Evolutionary conservation across 1,140 invertebrate species (phyloP).

Genomic region (Brevipalpus yothersi): DNA sequence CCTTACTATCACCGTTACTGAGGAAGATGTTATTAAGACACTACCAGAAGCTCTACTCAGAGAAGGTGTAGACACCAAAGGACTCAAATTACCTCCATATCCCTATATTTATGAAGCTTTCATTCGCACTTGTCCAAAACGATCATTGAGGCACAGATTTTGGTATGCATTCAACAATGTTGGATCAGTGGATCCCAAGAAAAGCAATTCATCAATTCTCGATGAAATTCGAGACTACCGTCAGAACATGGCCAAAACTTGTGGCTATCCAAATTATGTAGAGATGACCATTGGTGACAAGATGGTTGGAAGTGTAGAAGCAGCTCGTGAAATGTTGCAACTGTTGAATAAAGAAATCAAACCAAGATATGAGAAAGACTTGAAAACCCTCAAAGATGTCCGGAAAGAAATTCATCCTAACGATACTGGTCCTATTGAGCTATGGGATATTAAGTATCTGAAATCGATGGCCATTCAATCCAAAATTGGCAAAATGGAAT

Average conservation of each 20-base stretch:
- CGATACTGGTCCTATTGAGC: neutral
- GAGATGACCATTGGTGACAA: slow-evolving; percentile 81
- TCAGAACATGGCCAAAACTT: slow-evolving; percentile 37
- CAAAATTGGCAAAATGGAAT: slow-evolving; percentile 33
- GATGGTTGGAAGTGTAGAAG: slow-evolving; percentile 61
- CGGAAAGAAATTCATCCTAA: neutral
- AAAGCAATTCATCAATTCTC: slow-evolving; percentile 43
- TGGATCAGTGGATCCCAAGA: slow-evolving; percentile 29
- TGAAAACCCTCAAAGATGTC: slow-evolving; percentile 35
- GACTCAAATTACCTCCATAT: slow-evolving; percentile 33
- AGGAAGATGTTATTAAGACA: neutral
- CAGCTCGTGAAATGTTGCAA: slow-evolving; percentile 43
- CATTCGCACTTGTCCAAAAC: slow-evolving; percentile 54
- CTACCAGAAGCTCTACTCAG: neutral
- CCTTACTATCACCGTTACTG: neutral
- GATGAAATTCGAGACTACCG: slow-evolving; percentile 45
- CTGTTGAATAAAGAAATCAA: slow-evolving; percentile 21
- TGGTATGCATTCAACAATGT: slow-evolving; percentile 47
- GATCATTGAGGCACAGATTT: slow-evolving; percentile 44
- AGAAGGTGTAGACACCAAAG: neutral
- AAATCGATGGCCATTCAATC: neutral
- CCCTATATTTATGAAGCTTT: slow-evolving; percentile 39
- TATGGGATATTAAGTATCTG: neutral
- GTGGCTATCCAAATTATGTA: slow-evolving; percentile 51
- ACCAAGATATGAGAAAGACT: slow-evolving; percentile 45